Evolutionary conservation across 2,888 invertebrate genomes (phyloP).

Genomic region (Epinotia ramella): DNA sequence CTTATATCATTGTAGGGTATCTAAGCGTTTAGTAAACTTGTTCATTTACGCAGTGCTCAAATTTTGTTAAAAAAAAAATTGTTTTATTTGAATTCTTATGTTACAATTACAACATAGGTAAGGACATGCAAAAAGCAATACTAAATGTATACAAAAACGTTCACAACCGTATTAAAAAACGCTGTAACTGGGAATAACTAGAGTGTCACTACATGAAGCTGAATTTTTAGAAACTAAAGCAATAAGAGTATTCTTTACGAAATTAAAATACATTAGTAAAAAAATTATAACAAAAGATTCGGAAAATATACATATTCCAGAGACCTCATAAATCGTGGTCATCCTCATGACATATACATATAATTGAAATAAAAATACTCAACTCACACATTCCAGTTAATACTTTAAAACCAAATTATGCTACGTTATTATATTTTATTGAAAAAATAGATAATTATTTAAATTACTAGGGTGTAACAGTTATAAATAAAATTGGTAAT

Average conservation of each 20-base stretch:
- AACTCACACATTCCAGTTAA: constrained; percentile 51
- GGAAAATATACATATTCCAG: not conserved
- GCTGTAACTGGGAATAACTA: not conserved
- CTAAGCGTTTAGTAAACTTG: constrained; percentile 50
- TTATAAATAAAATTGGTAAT: constrained; percentile 59
- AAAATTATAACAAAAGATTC: not conserved
- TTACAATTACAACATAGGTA: constrained; percentile 3
- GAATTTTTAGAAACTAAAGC: not conserved
- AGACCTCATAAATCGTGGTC: not conserved
- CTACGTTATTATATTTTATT: constrained; percentile 41
- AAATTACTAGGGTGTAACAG: constrained; percentile 43
- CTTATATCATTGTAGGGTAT: constrained; percentile 49
- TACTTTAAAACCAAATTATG: constrained; percentile 41
- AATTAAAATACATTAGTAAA: not conserved
- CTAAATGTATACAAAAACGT: constrained; percentile 18
- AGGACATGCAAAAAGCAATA: constrained; percentile 31
- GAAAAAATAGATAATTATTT: constrained; percentile 42
- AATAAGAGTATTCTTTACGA: too few relatives aligned
- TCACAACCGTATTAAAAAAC: not conserved
- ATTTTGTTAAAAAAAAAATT: constrained; percentile 32
- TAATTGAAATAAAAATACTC: constrained; percentile 51
- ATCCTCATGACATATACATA: constrained; percentile 47
- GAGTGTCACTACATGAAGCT: not conserved
- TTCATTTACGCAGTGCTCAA: constrained; percentile 59
- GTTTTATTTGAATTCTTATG: constrained; percentile 31